Evolutionary conservation across 2,797 vertebrate genomes (phyloP).

Genomic region (Enteromius viviparus): DNA sequence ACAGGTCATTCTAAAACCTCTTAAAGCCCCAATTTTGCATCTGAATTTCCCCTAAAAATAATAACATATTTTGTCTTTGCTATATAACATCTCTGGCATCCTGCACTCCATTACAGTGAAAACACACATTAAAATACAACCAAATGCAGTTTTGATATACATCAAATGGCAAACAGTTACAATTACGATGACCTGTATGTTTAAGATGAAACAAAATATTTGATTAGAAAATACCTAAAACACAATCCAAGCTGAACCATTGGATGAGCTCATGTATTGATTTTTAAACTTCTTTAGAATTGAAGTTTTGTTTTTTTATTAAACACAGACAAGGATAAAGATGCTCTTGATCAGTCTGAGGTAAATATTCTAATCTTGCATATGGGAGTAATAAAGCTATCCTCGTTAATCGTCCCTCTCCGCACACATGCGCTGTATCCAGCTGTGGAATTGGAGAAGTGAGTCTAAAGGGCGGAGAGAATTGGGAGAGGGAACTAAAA

Average conservation of each 20-base stretch:
- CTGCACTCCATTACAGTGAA: neutral
- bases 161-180: neutral
- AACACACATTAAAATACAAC: neutral
- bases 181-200: neutral
- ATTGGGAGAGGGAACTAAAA: constrained; percentile 32
- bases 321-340: neutral
- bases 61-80: neutral
- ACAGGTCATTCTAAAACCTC: neutral
- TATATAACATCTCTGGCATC: neutral
- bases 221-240: neutral
- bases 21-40: neutral
- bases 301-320: neutral
- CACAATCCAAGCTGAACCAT: neutral
- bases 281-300: neutral
- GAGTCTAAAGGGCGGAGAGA: constrained; percentile 57
- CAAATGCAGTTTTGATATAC: neutral
- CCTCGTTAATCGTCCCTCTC: neutral
- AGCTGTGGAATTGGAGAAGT: constrained; percentile 49
- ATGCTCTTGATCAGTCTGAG: neutral
- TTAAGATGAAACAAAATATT: neutral
- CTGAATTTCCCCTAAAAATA: neutral
- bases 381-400: neutral
- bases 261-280: neutral
- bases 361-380: neutral
- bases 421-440: constrained; percentile 34